Evolutionary conservation across 1,140 invertebrate species (phyloP).

Genomic region (Zeugodacus cucurbitae): DNA sequence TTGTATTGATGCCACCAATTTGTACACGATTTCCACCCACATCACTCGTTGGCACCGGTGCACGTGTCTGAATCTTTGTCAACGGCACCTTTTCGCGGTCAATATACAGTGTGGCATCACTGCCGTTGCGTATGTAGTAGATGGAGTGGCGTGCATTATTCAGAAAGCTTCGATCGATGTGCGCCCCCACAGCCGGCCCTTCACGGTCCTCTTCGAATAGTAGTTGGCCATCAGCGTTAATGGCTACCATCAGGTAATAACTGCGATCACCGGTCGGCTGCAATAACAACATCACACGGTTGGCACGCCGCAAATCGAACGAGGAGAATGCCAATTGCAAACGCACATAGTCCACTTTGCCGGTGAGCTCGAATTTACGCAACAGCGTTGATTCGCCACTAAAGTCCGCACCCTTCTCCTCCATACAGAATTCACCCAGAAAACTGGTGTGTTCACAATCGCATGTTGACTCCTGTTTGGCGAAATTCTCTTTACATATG

Average conservation of each 20-base stretch:
- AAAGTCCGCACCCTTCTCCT: conserved; percentile 89
- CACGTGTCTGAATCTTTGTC: conserved; percentile 74
- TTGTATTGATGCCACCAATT: conserved; percentile 86
- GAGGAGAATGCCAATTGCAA: conserved; percentile 86
- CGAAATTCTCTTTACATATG: conserved; percentile 89
- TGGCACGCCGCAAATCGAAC: conserved; percentile 78
- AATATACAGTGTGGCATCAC: conserved; percentile 77
- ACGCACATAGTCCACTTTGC: conserved; percentile 77
- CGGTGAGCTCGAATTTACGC: conserved; percentile 78
- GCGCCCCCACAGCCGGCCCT: conserved; percentile 74
- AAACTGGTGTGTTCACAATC: conserved; percentile 90
- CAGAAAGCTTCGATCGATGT: conserved; percentile 81
- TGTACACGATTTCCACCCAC: conserved; percentile 82
- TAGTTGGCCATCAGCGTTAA: conserved; percentile 83
- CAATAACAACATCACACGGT: conserved; percentile 79
- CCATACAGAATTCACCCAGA: conserved; percentile 80
- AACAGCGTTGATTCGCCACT: conserved; percentile 85
- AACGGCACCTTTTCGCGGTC: conserved; percentile 80
- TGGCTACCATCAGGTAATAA: conserved; percentile 83
- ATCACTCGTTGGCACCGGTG: conserved; percentile 73
- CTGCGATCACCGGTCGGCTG: conserved; percentile 85
- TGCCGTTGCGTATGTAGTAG: conserved; percentile 81
- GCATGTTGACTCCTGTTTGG: conserved; percentile 84
- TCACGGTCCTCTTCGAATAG: conserved; percentile 87
- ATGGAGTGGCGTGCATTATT: conserved; percentile 86